Percentiles rank a stretch among this genome's conserved stretches.
These are phyloP conservation scores for Paraescarpia echinospica DNA, from an alignment of 1,140 invertebrate species.

Conservation along the genomic window DNA sequence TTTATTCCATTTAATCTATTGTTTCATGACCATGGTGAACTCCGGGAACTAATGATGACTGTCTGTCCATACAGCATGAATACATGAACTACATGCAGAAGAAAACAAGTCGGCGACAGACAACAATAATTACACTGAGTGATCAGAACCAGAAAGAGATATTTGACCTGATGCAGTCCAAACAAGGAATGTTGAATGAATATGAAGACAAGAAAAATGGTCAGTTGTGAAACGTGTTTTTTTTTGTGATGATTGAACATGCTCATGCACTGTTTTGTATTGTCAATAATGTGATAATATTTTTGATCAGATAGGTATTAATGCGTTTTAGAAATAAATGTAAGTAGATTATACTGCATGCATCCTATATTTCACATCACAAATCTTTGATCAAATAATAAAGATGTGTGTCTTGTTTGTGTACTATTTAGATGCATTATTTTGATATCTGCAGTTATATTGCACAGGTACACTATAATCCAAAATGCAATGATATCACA, in stretches of 20 bases:
- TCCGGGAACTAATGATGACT: neutral
- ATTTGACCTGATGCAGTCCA: constrained; percentile 48
- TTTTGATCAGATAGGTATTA: neutral
- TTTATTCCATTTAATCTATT: too few species aligned
- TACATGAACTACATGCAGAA: constrained; percentile 60
- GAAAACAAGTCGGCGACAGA: constrained; percentile 56
- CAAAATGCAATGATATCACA: too few species aligned
- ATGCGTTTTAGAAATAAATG: too few species aligned
- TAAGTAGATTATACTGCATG: neutral
- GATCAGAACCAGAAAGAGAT: constrained; percentile 58
- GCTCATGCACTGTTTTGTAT: neutral
- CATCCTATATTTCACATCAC: neutral
- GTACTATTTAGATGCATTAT: too few species aligned
- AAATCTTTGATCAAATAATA: neutral
- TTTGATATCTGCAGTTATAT: too few species aligned
- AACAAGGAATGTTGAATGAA: constrained; percentile 51
- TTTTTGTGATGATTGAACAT: neutral
- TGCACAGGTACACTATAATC: too few species aligned
- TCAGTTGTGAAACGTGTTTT: constrained; percentile 25
- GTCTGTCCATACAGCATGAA: constrained; percentile 47
- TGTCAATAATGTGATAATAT: neutral
- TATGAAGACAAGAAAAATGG: constrained; percentile 55
- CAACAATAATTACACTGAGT: constrained; percentile 55
- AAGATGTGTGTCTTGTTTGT: too few species aligned
- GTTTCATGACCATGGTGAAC: too few species aligned